phyloP scores from a whole-genome alignment of 2,113 vertebrate species.

The Syrmaticus mikado region DNA sequence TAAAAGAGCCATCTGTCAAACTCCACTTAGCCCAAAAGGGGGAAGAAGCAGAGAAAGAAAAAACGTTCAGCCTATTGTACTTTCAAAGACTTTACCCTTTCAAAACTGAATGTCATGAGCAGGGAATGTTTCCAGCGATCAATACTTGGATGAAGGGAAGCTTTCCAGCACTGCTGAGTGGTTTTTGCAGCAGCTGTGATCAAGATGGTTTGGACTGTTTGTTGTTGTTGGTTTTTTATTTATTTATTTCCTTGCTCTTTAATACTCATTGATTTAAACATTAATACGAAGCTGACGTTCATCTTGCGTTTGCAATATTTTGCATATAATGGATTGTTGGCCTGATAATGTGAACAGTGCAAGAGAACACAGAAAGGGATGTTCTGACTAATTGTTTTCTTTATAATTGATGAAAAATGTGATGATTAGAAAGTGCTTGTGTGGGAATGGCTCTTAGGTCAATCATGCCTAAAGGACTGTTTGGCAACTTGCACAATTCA shows the following conservation, averaged over 20 bases:
- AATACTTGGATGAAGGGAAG: conserved; percentile 19
- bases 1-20: background rate
- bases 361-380: background rate
- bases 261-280: conserved; percentile 16
- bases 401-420: background rate
- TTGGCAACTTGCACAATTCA: background rate
- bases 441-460: background rate
- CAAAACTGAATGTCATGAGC: conserved; percentile 44
- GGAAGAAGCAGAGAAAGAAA: conserved; percentile 11
- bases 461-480: background rate
- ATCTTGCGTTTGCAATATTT: conserved; percentile 35
- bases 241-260: conserved; percentile 50
- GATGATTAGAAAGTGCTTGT: background rate
- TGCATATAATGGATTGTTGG: background rate
- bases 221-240: conserved; percentile 21
- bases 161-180: conserved; percentile 49
- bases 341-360: background rate
- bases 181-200: conserved; percentile 64
- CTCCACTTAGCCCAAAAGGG: background rate
- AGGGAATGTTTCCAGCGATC: conserved; percentile 47
- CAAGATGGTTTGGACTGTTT: conserved; percentile 63
- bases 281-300: conserved; percentile 41
- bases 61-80: conserved; percentile 26
- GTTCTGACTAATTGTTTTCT: background rate
- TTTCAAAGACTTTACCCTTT: conserved; percentile 54